phyloP scores from a whole-genome alignment of 2,113 vertebrate species.

The Oryzias melastigma region DNA sequence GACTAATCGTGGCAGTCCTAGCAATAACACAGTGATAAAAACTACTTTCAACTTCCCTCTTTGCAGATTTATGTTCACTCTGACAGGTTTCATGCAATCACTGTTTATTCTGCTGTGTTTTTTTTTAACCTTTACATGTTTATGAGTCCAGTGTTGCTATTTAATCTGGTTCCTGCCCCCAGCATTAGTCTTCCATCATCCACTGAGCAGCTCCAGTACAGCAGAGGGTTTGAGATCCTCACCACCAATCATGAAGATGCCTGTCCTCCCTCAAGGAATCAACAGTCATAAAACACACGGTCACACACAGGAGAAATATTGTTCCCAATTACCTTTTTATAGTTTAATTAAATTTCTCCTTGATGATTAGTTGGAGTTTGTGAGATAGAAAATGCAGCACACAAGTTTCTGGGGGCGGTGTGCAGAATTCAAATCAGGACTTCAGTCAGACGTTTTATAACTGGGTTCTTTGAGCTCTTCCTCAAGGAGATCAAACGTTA shows the following conservation, averaged over 20 bases:
- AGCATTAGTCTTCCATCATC: slow-evolving; percentile 24
- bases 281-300: slow-evolving; percentile 2
- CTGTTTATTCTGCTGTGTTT: slow-evolving; percentile 1
- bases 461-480: too few relatives aligned
- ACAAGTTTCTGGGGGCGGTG: slow-evolving; percentile 14
- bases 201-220: slow-evolving; percentile 42
- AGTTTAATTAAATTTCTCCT: slow-evolving; percentile 16
- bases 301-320: slow-evolving; percentile 18
- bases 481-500: too few relatives aligned
- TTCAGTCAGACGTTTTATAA: not conserved
- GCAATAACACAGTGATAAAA: slow-evolving; percentile 44
- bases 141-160: slow-evolving; percentile 18
- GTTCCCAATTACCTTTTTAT: slow-evolving; percentile 26
- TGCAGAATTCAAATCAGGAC: slow-evolving; percentile 13
- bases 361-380: slow-evolving; percentile 11
- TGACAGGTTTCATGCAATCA: slow-evolving; percentile 2
- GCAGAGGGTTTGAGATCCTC: slow-evolving; percentile 41
- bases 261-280: slow-evolving; percentile 26
- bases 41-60: slow-evolving; percentile 3
- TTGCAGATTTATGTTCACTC: slow-evolving; percentile 15
- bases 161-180: slow-evolving; percentile 21
- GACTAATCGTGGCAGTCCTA: not conserved
- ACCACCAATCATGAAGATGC: slow-evolving; percentile 17
- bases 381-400: slow-evolving; percentile 2
- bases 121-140: slow-evolving; percentile 21